phyloP scores from a whole-genome alignment of 2,113 vertebrate genomes.

The Caranx ignobilis region DNA sequence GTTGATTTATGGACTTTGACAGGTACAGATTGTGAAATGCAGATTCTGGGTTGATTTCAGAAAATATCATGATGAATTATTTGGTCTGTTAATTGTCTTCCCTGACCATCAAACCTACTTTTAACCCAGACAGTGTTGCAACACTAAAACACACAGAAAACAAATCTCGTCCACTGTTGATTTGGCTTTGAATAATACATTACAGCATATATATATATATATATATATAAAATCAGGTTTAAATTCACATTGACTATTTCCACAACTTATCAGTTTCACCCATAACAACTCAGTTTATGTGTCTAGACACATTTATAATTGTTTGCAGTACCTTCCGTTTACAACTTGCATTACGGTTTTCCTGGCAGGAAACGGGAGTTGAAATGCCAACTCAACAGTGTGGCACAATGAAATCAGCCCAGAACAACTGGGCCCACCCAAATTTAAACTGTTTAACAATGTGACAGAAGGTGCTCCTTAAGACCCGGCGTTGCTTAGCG shows the following conservation, averaged over 20 bases:
- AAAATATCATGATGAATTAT: neutral
- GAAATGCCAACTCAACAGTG: constrained; percentile 53
- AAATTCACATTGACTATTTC: constrained; percentile 56
- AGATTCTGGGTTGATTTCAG: constrained; percentile 15
- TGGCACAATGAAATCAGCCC: constrained; percentile 53
- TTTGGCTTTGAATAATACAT: constrained; percentile 27
- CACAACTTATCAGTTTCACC: constrained; percentile 46
- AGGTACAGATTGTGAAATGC: constrained; percentile 45
- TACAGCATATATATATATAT: constrained; percentile 29
- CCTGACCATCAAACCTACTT: neutral
- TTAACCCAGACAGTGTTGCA: no score
- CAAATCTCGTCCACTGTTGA: constrained; percentile 4
- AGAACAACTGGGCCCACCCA: constrained; percentile 35
- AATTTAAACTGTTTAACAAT: constrained; percentile 35
- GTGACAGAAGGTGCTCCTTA: constrained; percentile 9
- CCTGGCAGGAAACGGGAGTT: constrained; percentile 54
- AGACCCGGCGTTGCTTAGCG: neutral
- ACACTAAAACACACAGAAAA: neutral
- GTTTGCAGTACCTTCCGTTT: constrained; percentile 53
- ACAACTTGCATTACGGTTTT: constrained; percentile 60
- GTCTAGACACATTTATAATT: constrained; percentile 68
- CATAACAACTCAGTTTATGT: constrained; percentile 59
- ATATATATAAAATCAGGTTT: constrained; percentile 31
- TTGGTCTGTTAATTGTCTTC: constrained; percentile 1
- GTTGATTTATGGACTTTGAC: constrained; percentile 55